Percentiles rank a stretch among this genome's conserved stretches.
phyloP scores from a whole-genome alignment of 2,113 vertebrate genomes.

The Nothoprocta perdicaria region DNA sequence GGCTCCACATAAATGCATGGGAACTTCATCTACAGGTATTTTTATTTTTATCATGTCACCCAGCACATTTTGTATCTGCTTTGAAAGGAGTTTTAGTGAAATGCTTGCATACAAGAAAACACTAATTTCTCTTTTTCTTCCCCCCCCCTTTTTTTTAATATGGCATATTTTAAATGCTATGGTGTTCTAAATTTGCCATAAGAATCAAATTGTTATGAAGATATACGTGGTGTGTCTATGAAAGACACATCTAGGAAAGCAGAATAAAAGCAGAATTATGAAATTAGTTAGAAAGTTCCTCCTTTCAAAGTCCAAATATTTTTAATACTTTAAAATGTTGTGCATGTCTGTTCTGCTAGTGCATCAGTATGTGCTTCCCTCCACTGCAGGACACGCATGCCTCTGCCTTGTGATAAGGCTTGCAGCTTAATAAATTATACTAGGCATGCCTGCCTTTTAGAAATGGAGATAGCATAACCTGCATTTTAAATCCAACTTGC shows the following conservation, averaged over 20 bases:
- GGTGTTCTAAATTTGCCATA: background rate
- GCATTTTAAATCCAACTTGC: background rate
- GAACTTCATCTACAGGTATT: no score
- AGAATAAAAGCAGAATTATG: background rate
- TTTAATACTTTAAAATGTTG: background rate
- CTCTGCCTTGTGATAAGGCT: background rate
- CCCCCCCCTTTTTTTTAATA: background rate
- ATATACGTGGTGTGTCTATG: no score
- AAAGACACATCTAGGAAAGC: background rate
- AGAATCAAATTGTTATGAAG: background rate
- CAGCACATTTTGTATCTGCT: background rate
- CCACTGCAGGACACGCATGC: rapidly evolving
- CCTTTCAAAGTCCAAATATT: background rate
- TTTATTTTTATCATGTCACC: background rate
- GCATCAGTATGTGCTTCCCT: background rate
- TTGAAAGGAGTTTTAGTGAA: background rate
- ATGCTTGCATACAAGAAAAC: background rate
- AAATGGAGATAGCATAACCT: background rate
- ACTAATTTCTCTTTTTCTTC: background rate
- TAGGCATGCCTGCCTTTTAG: background rate
- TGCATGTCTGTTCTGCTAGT: background rate
- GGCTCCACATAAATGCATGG: background rate
- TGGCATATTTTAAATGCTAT: rapidly evolving
- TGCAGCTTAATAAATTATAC: background rate
- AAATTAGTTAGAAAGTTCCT: background rate